Evolutionary conservation across 2,797 vertebrate species (phyloP), one percentile per base, ranked within the genome.

Genomic region (Silurus lanzhouensis): DNA sequence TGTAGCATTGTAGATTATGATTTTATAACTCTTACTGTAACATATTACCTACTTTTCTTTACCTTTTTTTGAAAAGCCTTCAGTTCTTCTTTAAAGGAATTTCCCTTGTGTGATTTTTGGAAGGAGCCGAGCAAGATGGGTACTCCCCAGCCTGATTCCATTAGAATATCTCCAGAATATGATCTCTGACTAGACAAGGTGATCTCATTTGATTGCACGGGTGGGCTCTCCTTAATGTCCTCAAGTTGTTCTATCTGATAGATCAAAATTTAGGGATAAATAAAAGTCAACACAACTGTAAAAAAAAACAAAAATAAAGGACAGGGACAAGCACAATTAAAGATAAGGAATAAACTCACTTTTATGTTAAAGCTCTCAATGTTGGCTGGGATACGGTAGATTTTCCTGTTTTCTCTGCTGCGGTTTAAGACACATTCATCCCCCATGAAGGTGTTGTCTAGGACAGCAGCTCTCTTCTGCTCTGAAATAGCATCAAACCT

Each of bases 391-490:
- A 98, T n/a, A 2, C 97, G 94, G 46, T 97, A 96, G 0, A 85
- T 91, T 75, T 95, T 95, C 60, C 93, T 93, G 1, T 85, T 95
- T n/a, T 83, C 91, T 0, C 63, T 92, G 77, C 84, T 95, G 87
- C 92, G 95, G 89, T 89, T 90, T 52, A 95, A 91, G 75, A 1
- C 88, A 87, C 97, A 98, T 8, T 81, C 87, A 88, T 93, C 96
- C 89, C 97, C 97, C 87, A 96, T 95, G 86, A 98, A 97, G 38
- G 92, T 94, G 90, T 96, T 97, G 87, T 94, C 96, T 84, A 99
- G 94, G n/a, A 99, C 95, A 2, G 95, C 93, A 5, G 93, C 97
- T 90, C 94, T 93, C 13, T 90, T 93, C 77, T 96, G 94, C 86
- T 96, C 94, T 0, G 96, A 93, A 10, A 97, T 83, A 86, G 92